phyloP scores from a whole-genome alignment of 2,113 vertebrate species.

The Mellivora capensis region DNA sequence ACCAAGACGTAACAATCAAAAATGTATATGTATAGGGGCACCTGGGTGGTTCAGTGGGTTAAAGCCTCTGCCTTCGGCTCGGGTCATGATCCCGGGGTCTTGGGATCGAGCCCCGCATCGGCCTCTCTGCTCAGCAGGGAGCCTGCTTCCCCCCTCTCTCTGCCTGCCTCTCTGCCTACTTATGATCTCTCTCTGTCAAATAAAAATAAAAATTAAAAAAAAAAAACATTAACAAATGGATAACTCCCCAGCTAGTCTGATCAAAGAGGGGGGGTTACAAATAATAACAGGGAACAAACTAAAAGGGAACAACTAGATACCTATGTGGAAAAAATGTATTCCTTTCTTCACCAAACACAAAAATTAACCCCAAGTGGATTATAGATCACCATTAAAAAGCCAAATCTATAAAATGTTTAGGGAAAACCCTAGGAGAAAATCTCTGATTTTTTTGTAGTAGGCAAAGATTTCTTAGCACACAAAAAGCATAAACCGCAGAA shows the following conservation, averaged over 20 bases:
- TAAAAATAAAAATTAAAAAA: background rate
- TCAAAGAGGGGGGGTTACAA: background rate
- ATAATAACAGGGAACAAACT: background rate
- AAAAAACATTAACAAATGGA: background rate
- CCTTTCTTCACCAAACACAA: conserved; percentile 2
- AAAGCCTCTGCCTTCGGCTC: too few species aligned
- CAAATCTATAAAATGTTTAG: background rate
- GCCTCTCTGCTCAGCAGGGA: too few species aligned
- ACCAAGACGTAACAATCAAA: background rate
- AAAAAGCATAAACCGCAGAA: background rate
- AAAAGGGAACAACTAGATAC: background rate
- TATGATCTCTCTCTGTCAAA: too few species aligned
- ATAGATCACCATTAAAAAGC: background rate
- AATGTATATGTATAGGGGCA: background rate
- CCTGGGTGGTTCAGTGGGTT: too few species aligned
- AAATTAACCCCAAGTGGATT: background rate
- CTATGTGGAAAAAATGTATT: background rate
- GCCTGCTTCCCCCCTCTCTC: too few species aligned
- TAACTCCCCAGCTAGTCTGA: background rate
- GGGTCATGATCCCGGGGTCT: too few species aligned
- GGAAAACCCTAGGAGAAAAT: background rate
- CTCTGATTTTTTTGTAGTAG: background rate
- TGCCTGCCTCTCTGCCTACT: too few species aligned
- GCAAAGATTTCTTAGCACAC: background rate
- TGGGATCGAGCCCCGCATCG: too few species aligned